A percentile compares a stretch with the other conserved stretches of the same genome.
Conservation (phyloP, 2,888 invertebrate genomes). For the Cephus nigrinus region DNA sequence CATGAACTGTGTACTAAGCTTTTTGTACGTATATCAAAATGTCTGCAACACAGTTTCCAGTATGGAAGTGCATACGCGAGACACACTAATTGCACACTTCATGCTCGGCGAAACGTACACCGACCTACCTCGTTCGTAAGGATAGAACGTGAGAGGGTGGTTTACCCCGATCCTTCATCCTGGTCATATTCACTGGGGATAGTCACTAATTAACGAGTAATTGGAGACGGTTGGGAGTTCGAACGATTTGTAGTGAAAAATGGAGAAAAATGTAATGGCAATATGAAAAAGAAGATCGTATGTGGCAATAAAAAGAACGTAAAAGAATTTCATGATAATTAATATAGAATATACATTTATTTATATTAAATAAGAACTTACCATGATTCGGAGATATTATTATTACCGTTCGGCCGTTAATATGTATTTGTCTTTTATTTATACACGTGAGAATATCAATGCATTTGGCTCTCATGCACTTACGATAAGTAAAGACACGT, state of each 20-base stretch:
- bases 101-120: conserved; percentile 27
- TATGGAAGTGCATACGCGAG: conserved; percentile 43
- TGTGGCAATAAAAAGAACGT: too few relatives aligned
- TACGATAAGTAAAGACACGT: neutral
- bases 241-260: neutral
- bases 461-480: too few relatives aligned
- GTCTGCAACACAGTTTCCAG: conserved; percentile 2
- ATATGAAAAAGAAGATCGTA: neutral
- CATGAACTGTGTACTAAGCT: neutral
- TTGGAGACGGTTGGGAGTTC: conserved; percentile 26
- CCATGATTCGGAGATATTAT: too few relatives aligned
- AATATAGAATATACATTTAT: neutral
- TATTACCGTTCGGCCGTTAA: neutral
- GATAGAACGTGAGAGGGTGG: neutral
- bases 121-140: neutral
- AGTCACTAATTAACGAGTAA: conserved; percentile 47
- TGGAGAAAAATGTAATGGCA: neutral
- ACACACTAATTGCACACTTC: conserved; percentile 56
- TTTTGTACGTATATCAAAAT: neutral
- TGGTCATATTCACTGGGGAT: neutral
- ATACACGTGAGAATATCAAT: too few relatives aligned
- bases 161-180: neutral
- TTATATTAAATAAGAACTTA: too few relatives aligned
- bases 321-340: neutral
- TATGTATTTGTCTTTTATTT: too few relatives aligned